Evolutionary conservation across 2,113 vertebrate genomes (phyloP), one percentile per base, ranked within the genome.

Genomic region (Gadus macrocephalus): DNA sequence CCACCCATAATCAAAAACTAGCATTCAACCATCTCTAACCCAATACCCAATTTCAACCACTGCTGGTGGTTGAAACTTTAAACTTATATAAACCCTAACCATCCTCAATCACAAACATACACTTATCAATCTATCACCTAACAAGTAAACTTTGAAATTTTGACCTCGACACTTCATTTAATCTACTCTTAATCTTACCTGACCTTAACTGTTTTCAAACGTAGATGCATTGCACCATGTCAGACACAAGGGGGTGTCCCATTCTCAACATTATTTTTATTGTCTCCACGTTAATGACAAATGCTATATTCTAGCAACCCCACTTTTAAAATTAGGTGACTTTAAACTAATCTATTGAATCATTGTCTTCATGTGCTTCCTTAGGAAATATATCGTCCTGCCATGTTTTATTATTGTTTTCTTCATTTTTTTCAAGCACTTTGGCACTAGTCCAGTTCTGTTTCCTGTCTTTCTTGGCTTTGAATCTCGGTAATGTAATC

Each of bases 201-300:
- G 12, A 49, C 12, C 42, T 49, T 7, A 35, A 35, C 31, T 35
- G 31, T 35, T 35, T 12, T 49, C 42, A 11, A 49, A 59, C 58
- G 0, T 15, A 28, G 14, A 20, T 83, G 82, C 63, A 49, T 0
- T 71, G 55, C 64, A 2, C 58, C 4, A 20, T 53, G 28, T 61
- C 15, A 53, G 63, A 66, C 88, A 84, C 78, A 6, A 64, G 87
- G 64, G 53, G 85, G 87, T 2, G 68, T 76, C 42, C 31, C 79
- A 70, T 66, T 72, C 28, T 42, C n/a, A 67, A 17, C 38, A 53
- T 55, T 64, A n/a, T 17, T 5, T 25, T 19, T 64, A 0, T 64
- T 14, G 22, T n/a, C 17, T 59, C 53, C 56, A 53, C n/a, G 15
- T 22, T 1, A 17, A 35, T 35, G 35, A 38, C 20, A 20, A 66